Conservation (phyloP, 2,797 vertebrate genomes). For the Arctocebus calabarensis region DNA sequence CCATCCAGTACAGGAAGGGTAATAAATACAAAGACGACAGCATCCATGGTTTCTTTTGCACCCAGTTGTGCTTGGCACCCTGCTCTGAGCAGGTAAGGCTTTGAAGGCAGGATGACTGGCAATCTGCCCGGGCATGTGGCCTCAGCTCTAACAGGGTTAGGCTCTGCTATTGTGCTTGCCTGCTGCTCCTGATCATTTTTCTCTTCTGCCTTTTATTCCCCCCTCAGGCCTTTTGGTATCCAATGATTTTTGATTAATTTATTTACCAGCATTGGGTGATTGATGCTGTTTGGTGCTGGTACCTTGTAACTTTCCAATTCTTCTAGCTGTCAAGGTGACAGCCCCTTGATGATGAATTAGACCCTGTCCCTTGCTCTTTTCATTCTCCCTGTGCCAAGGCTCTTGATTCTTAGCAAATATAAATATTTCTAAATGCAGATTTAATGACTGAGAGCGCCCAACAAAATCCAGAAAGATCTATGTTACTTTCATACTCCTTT, state of each 20-base stretch:
- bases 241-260: conserved; percentile 88
- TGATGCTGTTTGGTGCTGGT: conserved; percentile 87
- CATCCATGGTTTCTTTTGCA: background rate
- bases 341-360: conserved; percentile 87
- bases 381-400: conserved; percentile 84
- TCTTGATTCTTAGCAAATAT: conserved; percentile 83
- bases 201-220: conserved; percentile 78
- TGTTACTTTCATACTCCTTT: conserved; percentile 57
- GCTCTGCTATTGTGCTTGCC: conserved; percentile 65
- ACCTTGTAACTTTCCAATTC: conserved; percentile 86
- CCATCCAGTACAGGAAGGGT: background rate
- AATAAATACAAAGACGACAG: background rate
- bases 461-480: conserved; percentile 75
- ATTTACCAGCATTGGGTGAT: conserved; percentile 88
- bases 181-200: conserved; percentile 77
- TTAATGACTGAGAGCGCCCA: conserved; percentile 68
- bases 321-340: conserved; percentile 88
- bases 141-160: conserved; percentile 70
- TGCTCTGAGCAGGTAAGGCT: background rate
- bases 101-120: background rate
- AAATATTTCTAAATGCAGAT: conserved; percentile 84
- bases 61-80: background rate
- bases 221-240: conserved; percentile 81
- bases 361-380: conserved; percentile 81
- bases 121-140: background rate